Evolutionary conservation across 2,888 invertebrate genomes (phyloP).

Genomic region (Lycophotia porphyrea): DNA sequence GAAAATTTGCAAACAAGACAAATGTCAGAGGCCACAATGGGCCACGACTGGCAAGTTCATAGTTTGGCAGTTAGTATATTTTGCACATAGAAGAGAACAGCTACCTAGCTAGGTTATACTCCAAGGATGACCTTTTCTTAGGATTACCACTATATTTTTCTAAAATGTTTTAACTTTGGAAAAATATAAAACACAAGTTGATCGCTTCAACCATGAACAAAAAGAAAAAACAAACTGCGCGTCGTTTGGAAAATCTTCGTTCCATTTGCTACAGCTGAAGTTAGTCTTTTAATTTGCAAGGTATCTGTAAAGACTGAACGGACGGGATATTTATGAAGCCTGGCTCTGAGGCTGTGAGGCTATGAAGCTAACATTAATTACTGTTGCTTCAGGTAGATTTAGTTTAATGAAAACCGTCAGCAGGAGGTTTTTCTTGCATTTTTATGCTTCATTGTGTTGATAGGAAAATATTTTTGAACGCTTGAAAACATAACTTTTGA

Average conservation of each 20-base stretch:
- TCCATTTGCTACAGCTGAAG: conserved; percentile 22
- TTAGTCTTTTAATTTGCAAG: conserved; percentile 41
- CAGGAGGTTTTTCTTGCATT: neutral
- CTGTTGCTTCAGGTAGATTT: conserved; percentile 20
- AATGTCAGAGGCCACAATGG: neutral
- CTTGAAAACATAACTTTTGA: neutral
- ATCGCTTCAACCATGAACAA: neutral
- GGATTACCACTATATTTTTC: neutral
- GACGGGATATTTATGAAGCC: conserved; percentile 37
- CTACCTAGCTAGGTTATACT: neutral
- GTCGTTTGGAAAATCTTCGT: neutral
- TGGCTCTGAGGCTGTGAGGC: conserved; percentile 15
- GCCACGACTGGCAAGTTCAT: neutral
- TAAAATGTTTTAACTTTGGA: neutral
- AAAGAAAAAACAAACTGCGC: neutral
- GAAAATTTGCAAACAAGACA: too few relatives aligned
- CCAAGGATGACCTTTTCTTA: too few relatives aligned
- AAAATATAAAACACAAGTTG: neutral
- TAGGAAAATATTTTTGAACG: neutral
- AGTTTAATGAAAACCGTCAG: conserved; percentile 16
- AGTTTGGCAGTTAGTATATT: neutral
- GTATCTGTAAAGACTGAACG: conserved; percentile 22
- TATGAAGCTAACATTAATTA: conserved; percentile 52
- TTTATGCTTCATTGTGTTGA: conserved; percentile 5
- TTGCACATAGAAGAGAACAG: neutral